Conservation (phyloP, 2,888 invertebrate genomes). For the Brenthis hecate region DNA sequence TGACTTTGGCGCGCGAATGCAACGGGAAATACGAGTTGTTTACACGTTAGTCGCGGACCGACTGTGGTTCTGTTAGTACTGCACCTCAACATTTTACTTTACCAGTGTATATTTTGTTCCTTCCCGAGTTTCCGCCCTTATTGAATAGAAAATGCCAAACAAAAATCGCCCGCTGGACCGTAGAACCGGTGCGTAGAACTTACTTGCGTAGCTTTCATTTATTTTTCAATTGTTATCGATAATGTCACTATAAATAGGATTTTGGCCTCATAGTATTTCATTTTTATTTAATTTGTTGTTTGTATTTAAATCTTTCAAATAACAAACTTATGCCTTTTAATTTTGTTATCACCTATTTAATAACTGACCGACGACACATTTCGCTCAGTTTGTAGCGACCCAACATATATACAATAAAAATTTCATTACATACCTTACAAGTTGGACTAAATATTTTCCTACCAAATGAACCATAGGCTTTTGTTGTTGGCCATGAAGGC, state of each 20-base stretch:
- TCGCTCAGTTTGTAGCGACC: no score
- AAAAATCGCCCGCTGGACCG: conserved; percentile 49
- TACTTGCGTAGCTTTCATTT: conserved; percentile 60
- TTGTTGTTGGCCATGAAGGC: conserved; percentile 7
- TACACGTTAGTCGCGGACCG: conserved; percentile 59
- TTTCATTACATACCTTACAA: background rate
- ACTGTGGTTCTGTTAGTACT: conserved; percentile 58
- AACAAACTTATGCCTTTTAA: no score
- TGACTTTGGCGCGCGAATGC: conserved; percentile 42
- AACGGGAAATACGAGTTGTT: conserved; percentile 58
- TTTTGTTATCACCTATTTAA: conserved; percentile 5
- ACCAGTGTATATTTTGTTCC: conserved; percentile 12
- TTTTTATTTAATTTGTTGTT: no score
- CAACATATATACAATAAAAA: no score
- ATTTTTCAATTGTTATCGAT: conserved; percentile 37
- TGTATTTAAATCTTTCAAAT: no score
- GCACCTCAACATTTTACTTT: conserved; percentile 68
- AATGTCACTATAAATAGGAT: no score
- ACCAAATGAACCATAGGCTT: conserved; percentile 1
- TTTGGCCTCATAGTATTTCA: no score
- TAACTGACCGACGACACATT: no score
- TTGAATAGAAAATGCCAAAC: conserved; percentile 43
- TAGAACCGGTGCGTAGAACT: conserved; percentile 51
- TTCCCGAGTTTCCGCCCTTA: conserved; percentile 30
- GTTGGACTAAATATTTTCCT: background rate